phyloP scores from a whole-genome alignment of 2,888 invertebrate genomes.

The Micoletzkya japonica region DNA sequence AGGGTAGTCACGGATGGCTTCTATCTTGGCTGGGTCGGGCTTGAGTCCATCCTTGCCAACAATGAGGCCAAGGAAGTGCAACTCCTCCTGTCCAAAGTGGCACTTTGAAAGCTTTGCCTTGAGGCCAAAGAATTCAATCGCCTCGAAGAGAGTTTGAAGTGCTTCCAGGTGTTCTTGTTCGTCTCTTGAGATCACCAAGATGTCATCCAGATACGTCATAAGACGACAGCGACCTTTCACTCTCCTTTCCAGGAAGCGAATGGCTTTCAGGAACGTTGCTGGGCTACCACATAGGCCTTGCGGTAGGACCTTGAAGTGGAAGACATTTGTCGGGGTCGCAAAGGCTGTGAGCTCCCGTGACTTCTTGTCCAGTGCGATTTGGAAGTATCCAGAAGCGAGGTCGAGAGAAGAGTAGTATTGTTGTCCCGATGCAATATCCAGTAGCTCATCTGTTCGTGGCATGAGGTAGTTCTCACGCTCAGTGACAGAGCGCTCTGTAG shows the following conservation, averaged over 20 bases:
- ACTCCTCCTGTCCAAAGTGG: slow-evolving; percentile 33
- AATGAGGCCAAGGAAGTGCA: slow-evolving; percentile 39
- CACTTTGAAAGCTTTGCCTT: slow-evolving; percentile 38
- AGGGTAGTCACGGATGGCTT: slow-evolving; percentile 31
- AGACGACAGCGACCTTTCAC: too few species aligned
- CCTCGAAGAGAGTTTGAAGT: slow-evolving; percentile 33
- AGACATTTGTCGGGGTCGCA: slow-evolving; percentile 33
- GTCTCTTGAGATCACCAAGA: slow-evolving; percentile 30
- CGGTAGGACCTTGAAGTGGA: slow-evolving; percentile 37
- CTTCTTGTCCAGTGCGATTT: slow-evolving; percentile 32
- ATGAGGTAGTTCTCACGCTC: slow-evolving; percentile 12
- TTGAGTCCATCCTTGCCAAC: slow-evolving; percentile 36
- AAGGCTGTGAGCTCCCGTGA: slow-evolving; percentile 41
- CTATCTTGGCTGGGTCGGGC: slow-evolving; percentile 35
- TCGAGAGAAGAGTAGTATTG: slow-evolving; percentile 35
- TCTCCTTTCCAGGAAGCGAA: slow-evolving; percentile 17
- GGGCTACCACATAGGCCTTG: slow-evolving; percentile 40
- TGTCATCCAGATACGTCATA: slow-evolving; percentile 44
- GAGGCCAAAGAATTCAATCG: slow-evolving; percentile 31
- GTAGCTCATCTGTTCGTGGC: slow-evolving; percentile 27
- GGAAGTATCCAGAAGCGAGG: slow-evolving; percentile 36
- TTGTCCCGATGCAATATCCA: slow-evolving; percentile 24
- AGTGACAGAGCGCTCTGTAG: slow-evolving; percentile 28
- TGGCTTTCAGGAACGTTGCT: slow-evolving; percentile 33
- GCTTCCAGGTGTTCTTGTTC: slow-evolving; percentile 39